Conservation (phyloP, 2,888 invertebrate genomes). For the Drosophila atroscutellata region DNA sequence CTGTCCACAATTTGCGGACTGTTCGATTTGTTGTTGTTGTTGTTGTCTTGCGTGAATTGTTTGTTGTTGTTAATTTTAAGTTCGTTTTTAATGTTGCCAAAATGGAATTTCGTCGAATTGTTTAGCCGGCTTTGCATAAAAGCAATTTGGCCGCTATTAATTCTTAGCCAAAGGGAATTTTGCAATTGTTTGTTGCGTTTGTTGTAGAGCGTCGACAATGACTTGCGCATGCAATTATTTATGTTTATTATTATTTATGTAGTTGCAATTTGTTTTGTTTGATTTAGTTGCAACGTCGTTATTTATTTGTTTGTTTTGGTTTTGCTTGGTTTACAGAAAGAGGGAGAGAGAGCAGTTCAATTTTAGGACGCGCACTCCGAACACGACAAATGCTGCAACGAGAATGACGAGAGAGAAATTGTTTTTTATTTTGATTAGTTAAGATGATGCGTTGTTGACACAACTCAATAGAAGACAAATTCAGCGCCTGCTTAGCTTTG, state of each 20-base stretch:
- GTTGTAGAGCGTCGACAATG: slow-evolving; percentile 69
- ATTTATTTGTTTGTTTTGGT: slow-evolving; percentile 26
- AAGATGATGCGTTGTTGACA: slow-evolving; percentile 56
- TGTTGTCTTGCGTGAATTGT: slow-evolving; percentile 21
- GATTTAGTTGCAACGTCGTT: slow-evolving; percentile 8
- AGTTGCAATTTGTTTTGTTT: slow-evolving; percentile 24
- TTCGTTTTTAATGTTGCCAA: slow-evolving; percentile 63
- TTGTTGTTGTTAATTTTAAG: slow-evolving; percentile 23
- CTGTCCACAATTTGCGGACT: slow-evolving; percentile 22
- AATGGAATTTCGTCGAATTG: slow-evolving; percentile 77
- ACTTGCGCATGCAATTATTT: slow-evolving; percentile 48
- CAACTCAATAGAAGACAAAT: slow-evolving; percentile 42
- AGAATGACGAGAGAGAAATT: slow-evolving; percentile 71
- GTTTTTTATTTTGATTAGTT: slow-evolving; percentile 55
- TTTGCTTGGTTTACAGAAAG: slow-evolving; percentile 21
- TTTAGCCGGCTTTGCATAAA: slow-evolving; percentile 67
- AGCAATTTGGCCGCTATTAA: slow-evolving; percentile 57
- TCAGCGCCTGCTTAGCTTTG: slow-evolving; percentile 62
- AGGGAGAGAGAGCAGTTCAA: slow-evolving; percentile 42
- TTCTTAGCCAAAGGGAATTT: slow-evolving; percentile 84
- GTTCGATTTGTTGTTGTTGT: slow-evolving; percentile 20
- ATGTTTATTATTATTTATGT: slow-evolving; percentile 16
- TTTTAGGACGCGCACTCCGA: slow-evolving; percentile 68
- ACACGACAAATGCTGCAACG: slow-evolving; percentile 84
- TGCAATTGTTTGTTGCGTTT: slow-evolving; percentile 82